Conservation (phyloP, 2,113 vertebrate genomes). For the Passer montanus region DNA sequence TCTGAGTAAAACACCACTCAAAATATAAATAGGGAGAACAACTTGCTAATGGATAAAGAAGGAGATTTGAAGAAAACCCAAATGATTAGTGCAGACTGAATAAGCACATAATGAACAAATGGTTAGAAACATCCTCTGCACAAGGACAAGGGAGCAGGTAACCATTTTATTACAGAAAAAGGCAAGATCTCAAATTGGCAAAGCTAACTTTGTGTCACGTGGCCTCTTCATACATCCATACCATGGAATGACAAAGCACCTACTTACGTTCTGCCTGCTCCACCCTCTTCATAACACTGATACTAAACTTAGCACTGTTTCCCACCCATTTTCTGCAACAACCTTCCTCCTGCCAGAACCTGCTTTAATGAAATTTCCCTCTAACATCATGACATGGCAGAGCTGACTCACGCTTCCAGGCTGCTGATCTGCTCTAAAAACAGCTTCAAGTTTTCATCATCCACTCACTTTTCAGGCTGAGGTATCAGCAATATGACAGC, state of each 20-base stretch:
- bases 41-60: background rate
- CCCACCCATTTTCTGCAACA: background rate
- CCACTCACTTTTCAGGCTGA: background rate
- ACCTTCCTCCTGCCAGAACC: rapidly evolving
- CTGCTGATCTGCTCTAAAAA: background rate
- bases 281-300: background rate
- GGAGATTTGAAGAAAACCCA: background rate
- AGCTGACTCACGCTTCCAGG: background rate
- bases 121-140: background rate
- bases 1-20: background rate
- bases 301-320: background rate
- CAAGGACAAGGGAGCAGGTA: background rate
- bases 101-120: background rate
- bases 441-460: background rate
- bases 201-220: background rate
- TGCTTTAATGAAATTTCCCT: background rate
- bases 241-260: background rate
- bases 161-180: background rate
- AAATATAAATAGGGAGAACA: background rate
- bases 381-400: background rate
- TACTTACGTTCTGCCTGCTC: background rate
- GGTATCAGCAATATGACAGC: background rate
- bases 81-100: background rate
- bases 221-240: background rate
- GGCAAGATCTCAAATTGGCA: background rate